Evolutionary conservation across 2,113 vertebrate genomes (phyloP).

Genomic region (Pelusios castaneus): DNA sequence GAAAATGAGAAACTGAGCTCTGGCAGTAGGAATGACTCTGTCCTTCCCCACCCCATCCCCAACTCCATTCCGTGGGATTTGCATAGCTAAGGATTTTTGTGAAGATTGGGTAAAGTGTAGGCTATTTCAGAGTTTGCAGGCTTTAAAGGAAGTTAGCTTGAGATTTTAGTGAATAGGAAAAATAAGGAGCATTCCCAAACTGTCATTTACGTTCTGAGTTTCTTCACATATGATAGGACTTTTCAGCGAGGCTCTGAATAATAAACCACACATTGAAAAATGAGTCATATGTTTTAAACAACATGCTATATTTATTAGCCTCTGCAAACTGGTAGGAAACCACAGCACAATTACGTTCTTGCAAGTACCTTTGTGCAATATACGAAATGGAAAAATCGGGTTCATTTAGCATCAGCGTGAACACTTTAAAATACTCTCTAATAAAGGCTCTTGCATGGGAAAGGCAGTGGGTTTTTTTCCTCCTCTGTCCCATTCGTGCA

Average conservation of each 20-base stretch:
- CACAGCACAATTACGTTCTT: background rate
- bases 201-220: background rate
- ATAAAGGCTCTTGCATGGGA: background rate
- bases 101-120: background rate
- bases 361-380: background rate
- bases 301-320: background rate
- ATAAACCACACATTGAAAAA: background rate
- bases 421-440: background rate
- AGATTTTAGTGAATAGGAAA: background rate
- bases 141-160: background rate
- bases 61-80: background rate
- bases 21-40: background rate
- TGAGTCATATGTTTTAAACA: background rate
- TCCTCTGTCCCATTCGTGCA: background rate
- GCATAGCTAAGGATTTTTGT: background rate
- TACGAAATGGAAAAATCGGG: background rate
- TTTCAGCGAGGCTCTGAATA: background rate
- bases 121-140: background rate
- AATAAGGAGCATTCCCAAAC: fast-evolving
- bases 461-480: background rate
- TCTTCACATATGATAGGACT: background rate
- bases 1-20: background rate
- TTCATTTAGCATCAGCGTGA: background rate
- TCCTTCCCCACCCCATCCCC: background rate
- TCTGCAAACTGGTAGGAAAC: background rate